Percentiles rank a stretch among this genome's conserved stretches.
phyloP scores from a whole-genome alignment of 2,113 vertebrate genomes.

The Aegotheles bennettii region DNA sequence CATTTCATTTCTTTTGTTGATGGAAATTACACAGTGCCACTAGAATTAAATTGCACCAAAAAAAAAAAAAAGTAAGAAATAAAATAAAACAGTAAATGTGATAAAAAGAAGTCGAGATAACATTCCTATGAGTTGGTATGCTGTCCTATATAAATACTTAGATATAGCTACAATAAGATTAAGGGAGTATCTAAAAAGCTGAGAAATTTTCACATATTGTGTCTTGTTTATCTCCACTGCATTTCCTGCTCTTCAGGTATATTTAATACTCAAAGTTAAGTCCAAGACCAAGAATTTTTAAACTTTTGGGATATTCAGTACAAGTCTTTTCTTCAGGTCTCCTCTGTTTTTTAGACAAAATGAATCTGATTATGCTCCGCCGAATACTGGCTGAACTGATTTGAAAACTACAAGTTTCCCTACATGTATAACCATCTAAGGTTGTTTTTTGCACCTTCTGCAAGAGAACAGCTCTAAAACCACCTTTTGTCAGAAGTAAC shows the following conservation, averaged over 20 bases:
- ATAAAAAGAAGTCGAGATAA: not conserved
- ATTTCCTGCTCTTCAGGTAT: not conserved
- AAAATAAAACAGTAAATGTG: not conserved
- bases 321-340: not conserved
- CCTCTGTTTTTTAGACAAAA: not conserved
- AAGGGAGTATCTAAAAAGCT: not conserved
- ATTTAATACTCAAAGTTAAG: not conserved
- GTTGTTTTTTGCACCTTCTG: not conserved
- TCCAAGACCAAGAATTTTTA: not conserved
- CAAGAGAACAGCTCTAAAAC: not conserved
- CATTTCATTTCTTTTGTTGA: slow-evolving; percentile 50
- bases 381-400: not conserved
- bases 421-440: not conserved
- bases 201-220: not conserved
- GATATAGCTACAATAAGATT: not conserved
- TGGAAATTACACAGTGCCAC: slow-evolving; percentile 37
- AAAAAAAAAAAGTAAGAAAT: not conserved
- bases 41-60: not conserved
- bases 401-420: not conserved
- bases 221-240: not conserved
- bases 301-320: not conserved
- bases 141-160: not conserved
- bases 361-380: not conserved
- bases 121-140: not conserved
- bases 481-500: not conserved